Evolutionary conservation across 2,113 vertebrate species (phyloP), one percentile per base, ranked within the genome.

Genomic region (Barnardius zonarius): DNA sequence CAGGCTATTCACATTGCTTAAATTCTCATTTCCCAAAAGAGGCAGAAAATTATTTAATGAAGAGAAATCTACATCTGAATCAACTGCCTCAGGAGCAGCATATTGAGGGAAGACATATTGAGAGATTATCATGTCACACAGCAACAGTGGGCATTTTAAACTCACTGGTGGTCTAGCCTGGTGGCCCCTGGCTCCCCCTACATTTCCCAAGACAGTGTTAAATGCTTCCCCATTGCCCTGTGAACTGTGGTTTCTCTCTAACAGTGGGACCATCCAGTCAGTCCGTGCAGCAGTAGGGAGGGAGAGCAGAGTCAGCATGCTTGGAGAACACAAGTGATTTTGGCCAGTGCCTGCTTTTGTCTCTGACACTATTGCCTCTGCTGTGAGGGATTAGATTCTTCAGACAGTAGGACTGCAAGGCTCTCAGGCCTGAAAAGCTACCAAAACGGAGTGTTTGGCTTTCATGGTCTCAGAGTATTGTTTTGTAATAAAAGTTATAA

Each of bases 401-500:
- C 43, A 46, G 31, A 57, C 41, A 67, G 31, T 48, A 84, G 37
- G 13, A n/a, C 28, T 62, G 46, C 31, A 70, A 83, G n/a, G 27
- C 31, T 76, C 64, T 72, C 1, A 0, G 48, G 35, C 37, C 55
- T 84, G 77, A 72, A 89, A 82, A 63, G 41, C 46, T 79, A 55
- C 37, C 35, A 46, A 82, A 84, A 91, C 31, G 13, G 86, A 79
- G 49, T 41, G 27, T 73, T 90, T 3, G 2, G 62, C 67, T 81
- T 95, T 57, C 67, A n/a, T 76, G 41, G 44, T 52, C 44, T 80
- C 84, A 87, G 52, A 30, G 43, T 78, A 48, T 63, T 90, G 33
- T 84, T 95, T 76, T 66, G 48, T 76, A 94, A 61, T 83, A 64
- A 14, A 84, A 79, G n/a, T 79, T 94, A 79, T 62, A 94, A 95